Evolutionary conservation across 2,113 vertebrate species (phyloP), one percentile per base, ranked within the genome.

Genomic region (Austrofundulus limnaeus): DNA sequence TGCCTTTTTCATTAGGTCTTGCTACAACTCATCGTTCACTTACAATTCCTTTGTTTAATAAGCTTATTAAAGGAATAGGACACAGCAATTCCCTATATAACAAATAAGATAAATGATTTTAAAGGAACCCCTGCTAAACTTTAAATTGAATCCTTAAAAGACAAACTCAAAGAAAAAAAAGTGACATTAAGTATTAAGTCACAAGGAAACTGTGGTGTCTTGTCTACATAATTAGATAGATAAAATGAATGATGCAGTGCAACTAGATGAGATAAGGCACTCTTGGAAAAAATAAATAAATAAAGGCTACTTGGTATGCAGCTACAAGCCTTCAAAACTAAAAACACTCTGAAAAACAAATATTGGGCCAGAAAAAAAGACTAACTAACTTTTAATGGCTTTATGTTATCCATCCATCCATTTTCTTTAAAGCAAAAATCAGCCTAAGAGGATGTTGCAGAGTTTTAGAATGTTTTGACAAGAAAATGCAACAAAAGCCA

Each of bases 281-380:
- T 25, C 24, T 23, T 61, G 21, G 61, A 53, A 53, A 62, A 58
- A 68, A 61, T 31, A 63, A 53, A 53, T 58, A 58, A 68, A 61
- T 31, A 63, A 63, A 66, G 54, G 3, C 51, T 14, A 20, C 57
- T 66, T 73, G 24, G 11, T 51, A 41, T 12, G 2, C 52, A 3
- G 66, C 53, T 56, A 39, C 1, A 34, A 34, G 31, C 10, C 9
- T 34, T 34, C 31, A 42, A 57, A 63, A 66, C 65, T n/a, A n/a
- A 51, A 67, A 70, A 39, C 1, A 23, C 41, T 28, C 11, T 25
- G 25, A 28, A 7, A 34, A 34, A 5, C 9, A 34, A 10, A 34
- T 9, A 34, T 2, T 9, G 31, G 31, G 31, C 1, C 21, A 49
- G 46, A 15, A 20, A 34, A 13, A 53, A 24, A 43, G 4, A 49